These are phyloP conservation scores for Heteropelma amictum DNA, from an alignment of 2,888 invertebrate species.

Conservation along the genomic window DNA sequence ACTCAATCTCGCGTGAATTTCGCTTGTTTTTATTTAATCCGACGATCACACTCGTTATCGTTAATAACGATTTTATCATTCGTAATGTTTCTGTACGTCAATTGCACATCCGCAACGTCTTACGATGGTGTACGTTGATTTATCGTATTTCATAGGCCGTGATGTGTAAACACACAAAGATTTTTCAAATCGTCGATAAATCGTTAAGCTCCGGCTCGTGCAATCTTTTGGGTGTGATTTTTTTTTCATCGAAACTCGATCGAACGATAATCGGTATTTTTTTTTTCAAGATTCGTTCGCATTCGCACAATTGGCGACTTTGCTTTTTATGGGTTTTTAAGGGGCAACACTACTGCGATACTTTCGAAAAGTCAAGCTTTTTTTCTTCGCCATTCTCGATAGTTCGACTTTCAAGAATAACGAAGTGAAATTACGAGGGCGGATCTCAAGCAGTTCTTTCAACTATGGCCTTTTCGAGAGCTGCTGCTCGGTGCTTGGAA, in stretches of 20 bases:
- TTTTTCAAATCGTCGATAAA: conserved; percentile 21
- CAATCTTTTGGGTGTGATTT: too few species aligned
- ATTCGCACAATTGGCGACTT: too few species aligned
- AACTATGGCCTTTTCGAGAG: too few species aligned
- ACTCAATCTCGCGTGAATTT: conserved; percentile 36
- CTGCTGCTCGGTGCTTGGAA: too few species aligned
- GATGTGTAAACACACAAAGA: conserved; percentile 4
- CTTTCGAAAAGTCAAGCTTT: not conserved
- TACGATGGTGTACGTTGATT: conserved; percentile 5
- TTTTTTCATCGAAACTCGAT: too few species aligned
- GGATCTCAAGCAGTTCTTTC: too few species aligned
- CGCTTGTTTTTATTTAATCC: conserved; percentile 49
- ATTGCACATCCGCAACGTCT: conserved; percentile 12
- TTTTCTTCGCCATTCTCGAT: not conserved
- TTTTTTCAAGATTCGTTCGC: too few species aligned
- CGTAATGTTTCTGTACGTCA: conserved; percentile 32
- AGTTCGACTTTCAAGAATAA: too few species aligned
- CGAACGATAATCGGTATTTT: too few species aligned
- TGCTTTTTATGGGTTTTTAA: too few species aligned
- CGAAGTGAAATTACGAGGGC: not conserved
- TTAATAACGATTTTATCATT: conserved; percentile 53
- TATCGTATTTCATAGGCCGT: conserved; percentile 35
- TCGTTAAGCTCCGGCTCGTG: too few species aligned
- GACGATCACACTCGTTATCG: not conserved
- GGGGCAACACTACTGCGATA: too few species aligned